Evolutionary conservation across 2,888 invertebrate genomes (phyloP).

Genomic region (Hermodice carunculata): DNA sequence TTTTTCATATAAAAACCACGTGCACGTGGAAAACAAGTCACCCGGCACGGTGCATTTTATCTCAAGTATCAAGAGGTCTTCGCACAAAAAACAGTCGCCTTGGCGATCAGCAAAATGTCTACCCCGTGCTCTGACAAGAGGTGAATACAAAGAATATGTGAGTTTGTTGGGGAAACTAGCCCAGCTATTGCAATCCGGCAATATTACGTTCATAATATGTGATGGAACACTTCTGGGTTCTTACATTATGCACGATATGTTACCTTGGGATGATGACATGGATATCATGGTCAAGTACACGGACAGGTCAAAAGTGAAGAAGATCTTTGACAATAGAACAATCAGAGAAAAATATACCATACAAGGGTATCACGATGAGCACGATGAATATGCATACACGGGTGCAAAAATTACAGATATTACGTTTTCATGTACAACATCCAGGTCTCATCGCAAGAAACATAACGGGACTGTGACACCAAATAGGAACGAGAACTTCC

Average conservation of each 20-base stretch:
- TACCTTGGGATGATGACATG: slow-evolving; percentile 20
- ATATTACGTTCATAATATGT: slow-evolving; percentile 23
- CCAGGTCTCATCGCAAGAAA: too few species aligned
- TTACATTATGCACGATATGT: slow-evolving; percentile 3
- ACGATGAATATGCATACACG: slow-evolving; percentile 16
- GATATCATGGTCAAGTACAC: slow-evolving; percentile 16
- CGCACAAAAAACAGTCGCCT: too few species aligned
- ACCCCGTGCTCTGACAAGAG: slow-evolving; percentile 5
- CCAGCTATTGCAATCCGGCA: background rate
- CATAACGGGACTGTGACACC: too few species aligned
- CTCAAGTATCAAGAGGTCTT: too few species aligned
- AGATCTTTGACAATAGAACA: slow-evolving; percentile 6
- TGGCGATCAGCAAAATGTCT: slow-evolving; percentile 10
- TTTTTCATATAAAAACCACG: too few species aligned
- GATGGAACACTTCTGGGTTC: slow-evolving; percentile 17
- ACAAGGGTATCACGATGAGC: slow-evolving; percentile 12
- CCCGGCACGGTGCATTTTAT: too few species aligned
- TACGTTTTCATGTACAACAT: too few species aligned
- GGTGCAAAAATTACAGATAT: too few species aligned
- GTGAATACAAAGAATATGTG: slow-evolving; percentile 3
- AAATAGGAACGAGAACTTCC: slow-evolving; percentile 8
- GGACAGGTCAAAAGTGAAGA: slow-evolving; percentile 10
- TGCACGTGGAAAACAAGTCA: too few species aligned
- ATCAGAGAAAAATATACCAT: slow-evolving; percentile 3
- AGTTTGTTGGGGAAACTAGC: background rate